Evolutionary conservation across 2,888 invertebrate species (phyloP).

Genomic region (Noctua janthe): DNA sequence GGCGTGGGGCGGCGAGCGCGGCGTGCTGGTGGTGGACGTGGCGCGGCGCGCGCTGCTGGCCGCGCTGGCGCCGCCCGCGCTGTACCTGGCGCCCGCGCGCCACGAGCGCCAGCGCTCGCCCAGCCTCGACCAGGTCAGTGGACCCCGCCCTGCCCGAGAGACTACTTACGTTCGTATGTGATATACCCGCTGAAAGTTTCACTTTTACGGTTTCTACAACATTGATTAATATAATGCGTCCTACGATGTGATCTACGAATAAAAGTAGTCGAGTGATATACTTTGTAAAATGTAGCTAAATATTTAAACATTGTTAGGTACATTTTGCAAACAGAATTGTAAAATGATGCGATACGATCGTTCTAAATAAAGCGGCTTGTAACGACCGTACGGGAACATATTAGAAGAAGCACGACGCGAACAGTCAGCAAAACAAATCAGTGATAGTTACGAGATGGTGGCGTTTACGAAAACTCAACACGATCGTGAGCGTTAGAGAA

Average conservation of each 20-base stretch:
- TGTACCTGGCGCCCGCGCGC: conserved; percentile 95
- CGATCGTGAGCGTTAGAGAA: not conserved
- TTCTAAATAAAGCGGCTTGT: not conserved
- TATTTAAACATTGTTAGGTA: not conserved
- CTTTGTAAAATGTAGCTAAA: conserved; percentile 4
- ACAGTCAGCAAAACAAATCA: not conserved
- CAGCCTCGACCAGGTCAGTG: no score
- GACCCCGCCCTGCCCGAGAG: no score
- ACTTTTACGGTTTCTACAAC: not conserved
- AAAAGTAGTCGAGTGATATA: not conserved
- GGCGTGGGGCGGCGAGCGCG: conserved; percentile 99
- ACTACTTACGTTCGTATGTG: not conserved
- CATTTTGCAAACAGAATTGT: not conserved
- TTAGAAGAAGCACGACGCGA: conserved; percentile 30
- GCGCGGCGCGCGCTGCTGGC: conserved; percentile 97
- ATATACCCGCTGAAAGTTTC: not conserved
- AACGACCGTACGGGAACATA: not conserved
- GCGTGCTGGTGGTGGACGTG: conserved; percentile 98
- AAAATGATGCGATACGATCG: not conserved
- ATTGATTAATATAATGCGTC: not conserved
- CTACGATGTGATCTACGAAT: not conserved
- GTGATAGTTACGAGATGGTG: not conserved
- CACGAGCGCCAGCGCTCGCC: no score
- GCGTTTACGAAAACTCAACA: conserved; percentile 7
- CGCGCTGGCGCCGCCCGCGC: conserved; percentile 96